Conservation (phyloP, 2,888 invertebrate species). For the Glaucopsyche alexis region DNA sequence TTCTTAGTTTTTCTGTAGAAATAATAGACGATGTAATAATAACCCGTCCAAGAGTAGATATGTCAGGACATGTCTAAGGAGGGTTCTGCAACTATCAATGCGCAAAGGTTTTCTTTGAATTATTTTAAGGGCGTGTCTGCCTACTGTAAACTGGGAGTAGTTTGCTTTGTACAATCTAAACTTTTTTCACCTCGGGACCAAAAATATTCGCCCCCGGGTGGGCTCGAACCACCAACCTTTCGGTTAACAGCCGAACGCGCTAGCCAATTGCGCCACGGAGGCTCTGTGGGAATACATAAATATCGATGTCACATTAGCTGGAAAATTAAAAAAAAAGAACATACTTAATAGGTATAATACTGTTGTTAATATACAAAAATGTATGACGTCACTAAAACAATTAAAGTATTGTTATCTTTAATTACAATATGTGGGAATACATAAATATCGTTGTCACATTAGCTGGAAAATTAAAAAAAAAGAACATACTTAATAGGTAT, state of each 20-base stretch:
- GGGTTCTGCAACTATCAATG: too few relatives aligned
- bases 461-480: too few relatives aligned
- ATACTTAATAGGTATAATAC: neutral
- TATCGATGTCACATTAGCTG: neutral
- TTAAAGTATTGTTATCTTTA: neutral
- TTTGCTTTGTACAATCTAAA: neutral
- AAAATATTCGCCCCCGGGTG: conserved; percentile 89
- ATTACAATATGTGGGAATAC: neutral
- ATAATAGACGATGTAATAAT: too few relatives aligned
- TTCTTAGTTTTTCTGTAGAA: too few relatives aligned
- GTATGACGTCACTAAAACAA: neutral
- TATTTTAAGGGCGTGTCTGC: too few relatives aligned
- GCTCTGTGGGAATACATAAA: conserved; percentile 42
- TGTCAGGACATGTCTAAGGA: too few relatives aligned
- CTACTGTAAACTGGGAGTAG: neutral
- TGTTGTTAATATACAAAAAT: neutral
- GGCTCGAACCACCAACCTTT: conserved; percentile 99
- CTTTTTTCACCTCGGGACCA: neutral
- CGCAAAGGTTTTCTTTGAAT: too few relatives aligned
- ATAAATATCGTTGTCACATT: too few relatives aligned
- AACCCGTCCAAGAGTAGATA: too few relatives aligned
- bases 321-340: neutral
- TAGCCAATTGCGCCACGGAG: conserved; percentile 98
- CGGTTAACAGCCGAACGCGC: conserved; percentile 99
- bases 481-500: too few relatives aligned